These are phyloP conservation scores for Gambusia affinis DNA, from an alignment of 2,113 vertebrate species.

Conservation along the genomic window DNA sequence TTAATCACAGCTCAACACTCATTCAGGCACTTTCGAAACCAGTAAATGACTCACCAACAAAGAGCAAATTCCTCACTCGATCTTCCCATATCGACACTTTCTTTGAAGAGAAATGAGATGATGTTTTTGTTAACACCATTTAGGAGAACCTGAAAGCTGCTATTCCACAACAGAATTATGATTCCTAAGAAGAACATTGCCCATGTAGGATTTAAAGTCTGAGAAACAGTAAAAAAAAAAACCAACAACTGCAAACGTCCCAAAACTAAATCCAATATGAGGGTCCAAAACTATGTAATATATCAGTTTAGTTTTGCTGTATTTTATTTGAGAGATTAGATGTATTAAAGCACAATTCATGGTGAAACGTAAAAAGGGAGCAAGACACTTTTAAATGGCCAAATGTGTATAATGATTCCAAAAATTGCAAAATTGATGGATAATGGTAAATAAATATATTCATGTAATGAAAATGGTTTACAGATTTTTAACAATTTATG, in stretches of 20 bases:
- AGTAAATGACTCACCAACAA: slow-evolving; percentile 60
- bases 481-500: too few species aligned
- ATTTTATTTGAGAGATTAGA: not conserved
- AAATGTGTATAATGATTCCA: not conserved
- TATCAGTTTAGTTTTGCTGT: not conserved
- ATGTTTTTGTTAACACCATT: slow-evolving; percentile 8
- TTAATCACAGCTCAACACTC: slow-evolving; percentile 80
- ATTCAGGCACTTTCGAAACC: slow-evolving; percentile 66
- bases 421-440: not conserved
- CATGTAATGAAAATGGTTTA: too few species aligned
- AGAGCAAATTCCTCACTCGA: slow-evolving; percentile 24
- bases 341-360: not conserved
- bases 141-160: slow-evolving; percentile 18
- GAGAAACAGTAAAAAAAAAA: not conserved
- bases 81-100: slow-evolving; percentile 7
- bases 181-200: not conserved
- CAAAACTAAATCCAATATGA: not conserved
- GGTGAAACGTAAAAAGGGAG: not conserved
- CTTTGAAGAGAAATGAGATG: slow-evolving; percentile 15
- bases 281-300: not conserved
- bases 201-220: not conserved
- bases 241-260: not conserved
- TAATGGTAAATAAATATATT: not conserved
- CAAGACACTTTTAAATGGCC: not conserved
- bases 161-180: slow-evolving; percentile 9